These are phyloP conservation scores for Hippopotamus amphibius DNA, from an alignment of 2,113 vertebrate species.

Conservation along the genomic window DNA sequence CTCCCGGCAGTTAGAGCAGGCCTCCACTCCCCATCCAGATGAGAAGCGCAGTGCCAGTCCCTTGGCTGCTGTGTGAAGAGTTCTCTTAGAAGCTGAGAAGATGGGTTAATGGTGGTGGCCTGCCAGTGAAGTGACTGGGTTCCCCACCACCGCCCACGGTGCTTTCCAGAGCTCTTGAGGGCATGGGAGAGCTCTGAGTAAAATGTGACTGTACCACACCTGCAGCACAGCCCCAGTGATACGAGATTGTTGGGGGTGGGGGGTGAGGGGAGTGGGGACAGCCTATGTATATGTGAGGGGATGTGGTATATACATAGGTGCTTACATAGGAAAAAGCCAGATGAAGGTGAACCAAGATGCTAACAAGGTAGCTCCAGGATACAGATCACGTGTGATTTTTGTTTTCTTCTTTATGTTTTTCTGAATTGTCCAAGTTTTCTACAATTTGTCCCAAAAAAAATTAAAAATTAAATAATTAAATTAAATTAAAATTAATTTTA, in stretches of 20 bases:
- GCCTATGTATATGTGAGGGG: accelerated
- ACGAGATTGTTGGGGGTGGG: accelerated
- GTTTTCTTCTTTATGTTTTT: neutral
- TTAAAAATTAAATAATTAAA: too few species aligned
- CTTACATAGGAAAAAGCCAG: neutral
- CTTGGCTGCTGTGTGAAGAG: neutral
- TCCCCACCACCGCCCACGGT: neutral
- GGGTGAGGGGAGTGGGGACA: neutral
- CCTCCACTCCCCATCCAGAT: neutral
- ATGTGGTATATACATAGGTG: neutral
- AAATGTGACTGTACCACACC: too few species aligned
- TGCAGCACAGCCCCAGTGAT: neutral
- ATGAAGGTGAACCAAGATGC: too few species aligned
- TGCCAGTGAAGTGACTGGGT: neutral
- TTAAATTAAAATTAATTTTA: too few species aligned
- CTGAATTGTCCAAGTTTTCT: neutral
- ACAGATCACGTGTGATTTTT: neutral
- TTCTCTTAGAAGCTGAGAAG: neutral
- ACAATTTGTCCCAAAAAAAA: neutral
- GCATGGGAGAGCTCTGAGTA: neutral
- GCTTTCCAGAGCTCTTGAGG: neutral
- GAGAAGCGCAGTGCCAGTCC: neutral
- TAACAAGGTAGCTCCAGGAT: too few species aligned
- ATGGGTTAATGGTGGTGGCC: neutral
- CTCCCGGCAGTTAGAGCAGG: neutral